Conservation (phyloP, 2,888 invertebrate genomes). For the Cheilosia soror region DNA sequence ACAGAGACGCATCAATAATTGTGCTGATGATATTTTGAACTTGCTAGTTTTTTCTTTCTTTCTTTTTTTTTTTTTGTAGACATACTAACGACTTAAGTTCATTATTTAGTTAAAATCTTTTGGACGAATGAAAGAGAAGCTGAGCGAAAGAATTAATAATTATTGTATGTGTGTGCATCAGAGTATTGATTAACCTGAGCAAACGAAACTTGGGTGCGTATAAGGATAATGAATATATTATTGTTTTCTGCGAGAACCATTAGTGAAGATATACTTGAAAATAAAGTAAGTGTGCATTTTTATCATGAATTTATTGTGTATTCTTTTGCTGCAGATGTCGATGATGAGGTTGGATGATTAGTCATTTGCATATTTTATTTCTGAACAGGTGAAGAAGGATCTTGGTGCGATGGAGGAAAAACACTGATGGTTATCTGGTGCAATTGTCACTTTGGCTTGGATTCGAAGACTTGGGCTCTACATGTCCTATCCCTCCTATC, state of each 20-base stretch:
- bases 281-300: conserved; percentile 62
- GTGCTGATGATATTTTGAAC: conserved; percentile 29
- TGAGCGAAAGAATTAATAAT: conserved; percentile 26
- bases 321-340: neutral
- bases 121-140: conserved; percentile 42
- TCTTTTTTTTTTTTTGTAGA: conserved; percentile 19
- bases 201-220: neutral
- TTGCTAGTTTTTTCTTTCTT: conserved; percentile 25
- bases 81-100: conserved; percentile 50
- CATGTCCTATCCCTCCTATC: no score
- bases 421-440: no score
- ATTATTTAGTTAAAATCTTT: conserved; percentile 35
- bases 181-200: conserved; percentile 14
- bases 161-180: conserved; percentile 27
- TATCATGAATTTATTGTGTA: conserved; percentile 16
- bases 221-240: conserved; percentile 10
- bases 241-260: conserved; percentile 39
- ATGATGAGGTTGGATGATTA: no score
- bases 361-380: no score
- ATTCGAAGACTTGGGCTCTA: no score
- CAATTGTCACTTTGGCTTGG: no score
- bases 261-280: conserved; percentile 48
- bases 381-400: no score
- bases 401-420: no score
- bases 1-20: neutral